These are phyloP conservation scores for Zoanthus sociatus DNA, from an alignment of 92 coral and sea anemone species.

Conservation along the genomic window DNA sequence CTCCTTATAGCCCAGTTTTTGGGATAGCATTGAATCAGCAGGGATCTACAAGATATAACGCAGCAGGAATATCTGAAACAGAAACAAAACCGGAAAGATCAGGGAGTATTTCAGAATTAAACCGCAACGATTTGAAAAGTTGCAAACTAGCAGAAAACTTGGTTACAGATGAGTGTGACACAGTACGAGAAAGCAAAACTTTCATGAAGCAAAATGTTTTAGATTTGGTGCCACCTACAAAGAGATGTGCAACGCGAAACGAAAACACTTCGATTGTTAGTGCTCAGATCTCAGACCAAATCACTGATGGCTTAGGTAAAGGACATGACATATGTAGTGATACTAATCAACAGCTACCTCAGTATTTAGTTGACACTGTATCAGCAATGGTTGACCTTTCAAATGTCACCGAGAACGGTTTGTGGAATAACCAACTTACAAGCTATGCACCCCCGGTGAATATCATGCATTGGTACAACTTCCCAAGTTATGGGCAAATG, in stretches of 20 bases:
- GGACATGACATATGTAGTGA: neutral
- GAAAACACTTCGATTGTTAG: no score
- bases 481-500: slow-evolving; percentile 20
- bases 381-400: slow-evolving; percentile 5
- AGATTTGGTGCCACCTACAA: neutral
- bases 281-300: neutral
- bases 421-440: neutral
- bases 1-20: neutral
- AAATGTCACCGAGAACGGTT: neutral
- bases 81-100: neutral
- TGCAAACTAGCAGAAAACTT: neutral
- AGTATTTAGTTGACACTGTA: neutral
- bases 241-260: neutral
- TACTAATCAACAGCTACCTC: neutral
- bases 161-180: neutral
- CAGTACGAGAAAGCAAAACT: neutral
- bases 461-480: slow-evolving; percentile 14
- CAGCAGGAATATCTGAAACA: neutral
- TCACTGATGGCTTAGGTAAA: neutral
- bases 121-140: neutral
- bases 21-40: neutral
- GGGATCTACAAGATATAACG: neutral
- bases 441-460: neutral
- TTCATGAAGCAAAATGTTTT: neutral
- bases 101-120: neutral